These are phyloP conservation scores for Kryptolebias marmoratus DNA, from an alignment of 2,113 vertebrate genomes.

Conservation along the genomic window DNA sequence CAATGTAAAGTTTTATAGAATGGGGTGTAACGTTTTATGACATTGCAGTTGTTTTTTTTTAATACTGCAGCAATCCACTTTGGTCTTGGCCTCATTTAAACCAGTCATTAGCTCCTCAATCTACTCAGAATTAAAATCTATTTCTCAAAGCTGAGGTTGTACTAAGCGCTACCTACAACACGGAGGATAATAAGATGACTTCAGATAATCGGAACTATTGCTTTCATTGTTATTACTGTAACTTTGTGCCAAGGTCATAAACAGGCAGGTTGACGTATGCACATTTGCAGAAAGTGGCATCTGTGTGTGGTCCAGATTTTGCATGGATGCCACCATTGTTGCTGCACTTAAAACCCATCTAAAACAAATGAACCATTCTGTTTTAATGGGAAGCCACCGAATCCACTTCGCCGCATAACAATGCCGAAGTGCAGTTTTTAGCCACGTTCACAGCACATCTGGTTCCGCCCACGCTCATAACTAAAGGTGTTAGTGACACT, in stretches of 20 bases:
- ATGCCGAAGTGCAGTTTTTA: conserved; percentile 33
- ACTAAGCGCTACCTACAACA: too few species aligned
- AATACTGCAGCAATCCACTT: too few species aligned
- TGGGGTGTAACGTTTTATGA: too few species aligned
- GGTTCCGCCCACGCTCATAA: conserved; percentile 57
- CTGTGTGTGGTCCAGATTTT: not conserved
- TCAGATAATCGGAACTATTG: too few species aligned
- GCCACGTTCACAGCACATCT: conserved; percentile 68
- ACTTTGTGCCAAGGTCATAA: conserved; percentile 10
- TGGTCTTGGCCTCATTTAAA: too few species aligned
- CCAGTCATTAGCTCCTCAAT: too few species aligned
- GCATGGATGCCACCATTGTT: conserved; percentile 12
- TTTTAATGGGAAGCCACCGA: not conserved
- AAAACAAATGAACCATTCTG: not conserved
- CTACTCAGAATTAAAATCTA: too few species aligned
- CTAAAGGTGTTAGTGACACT: conserved; percentile 66
- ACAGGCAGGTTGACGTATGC: conserved; percentile 38
- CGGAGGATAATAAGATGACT: too few species aligned
- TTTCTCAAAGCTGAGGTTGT: too few species aligned
- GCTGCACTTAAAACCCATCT: conserved; percentile 2
- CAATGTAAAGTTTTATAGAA: too few species aligned
- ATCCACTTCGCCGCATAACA: conserved; percentile 11
- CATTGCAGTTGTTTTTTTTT: too few species aligned
- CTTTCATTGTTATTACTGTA: conserved; percentile 30
- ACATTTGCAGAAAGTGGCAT: not conserved